Percentiles rank a stretch among this genome's conserved stretches.
Conservation (phyloP, 2,113 vertebrate genomes). For the Thymallus thymallus region DNA sequence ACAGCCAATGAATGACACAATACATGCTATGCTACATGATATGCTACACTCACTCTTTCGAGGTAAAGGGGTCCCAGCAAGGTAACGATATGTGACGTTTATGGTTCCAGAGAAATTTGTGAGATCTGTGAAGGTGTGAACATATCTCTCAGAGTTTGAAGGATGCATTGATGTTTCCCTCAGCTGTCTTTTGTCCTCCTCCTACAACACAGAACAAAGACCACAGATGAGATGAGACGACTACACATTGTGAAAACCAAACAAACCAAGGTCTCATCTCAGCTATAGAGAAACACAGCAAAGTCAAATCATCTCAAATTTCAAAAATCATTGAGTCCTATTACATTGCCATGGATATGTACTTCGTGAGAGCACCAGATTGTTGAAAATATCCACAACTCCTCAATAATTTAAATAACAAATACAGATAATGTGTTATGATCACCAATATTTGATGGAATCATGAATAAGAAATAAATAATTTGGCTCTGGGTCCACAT, state of each 20-base stretch:
- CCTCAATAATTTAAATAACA: conserved; percentile 65
- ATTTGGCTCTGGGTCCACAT: conserved; percentile 32
- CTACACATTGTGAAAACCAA: neutral
- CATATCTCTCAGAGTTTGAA: conserved; percentile 84
- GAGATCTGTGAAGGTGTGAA: conserved; percentile 87
- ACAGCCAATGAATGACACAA: no score
- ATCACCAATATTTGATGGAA: conserved; percentile 52
- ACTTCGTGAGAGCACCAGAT: conserved; percentile 11
- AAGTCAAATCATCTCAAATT: neutral
- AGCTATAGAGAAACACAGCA: neutral
- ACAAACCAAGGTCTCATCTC: neutral
- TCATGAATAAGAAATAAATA: conserved; percentile 61
- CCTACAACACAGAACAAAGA: conserved; percentile 74
- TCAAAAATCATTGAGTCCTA: neutral
- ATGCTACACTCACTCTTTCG: conserved; percentile 84
- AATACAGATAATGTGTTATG: conserved; percentile 54
- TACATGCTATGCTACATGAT: no score
- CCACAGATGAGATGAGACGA: conserved; percentile 4
- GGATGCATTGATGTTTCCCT: conserved; percentile 86
- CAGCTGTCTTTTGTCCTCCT: conserved; percentile 86
- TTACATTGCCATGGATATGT: neutral
- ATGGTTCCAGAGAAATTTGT: conserved; percentile 94
- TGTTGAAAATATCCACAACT: conserved; percentile 28
- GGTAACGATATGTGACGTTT: conserved; percentile 93
- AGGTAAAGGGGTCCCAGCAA: conserved; percentile 88